phyloP scores from a whole-genome alignment of 2,797 vertebrate species.

The Carcharodon carcharias region DNA sequence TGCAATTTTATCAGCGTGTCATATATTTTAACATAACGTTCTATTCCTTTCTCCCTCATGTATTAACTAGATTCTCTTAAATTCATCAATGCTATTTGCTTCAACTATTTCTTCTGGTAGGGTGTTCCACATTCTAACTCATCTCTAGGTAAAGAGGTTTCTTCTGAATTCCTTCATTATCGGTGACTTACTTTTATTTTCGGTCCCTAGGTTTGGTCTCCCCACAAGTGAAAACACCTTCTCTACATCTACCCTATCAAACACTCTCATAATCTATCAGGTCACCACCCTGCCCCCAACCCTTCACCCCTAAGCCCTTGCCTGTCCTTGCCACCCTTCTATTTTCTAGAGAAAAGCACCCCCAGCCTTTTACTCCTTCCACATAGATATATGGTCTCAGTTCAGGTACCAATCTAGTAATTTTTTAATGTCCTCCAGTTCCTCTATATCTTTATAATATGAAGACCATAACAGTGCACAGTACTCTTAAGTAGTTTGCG shows the following conservation, averaged over 20 bases:
- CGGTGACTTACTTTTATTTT: background rate
- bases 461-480: background rate
- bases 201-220: background rate
- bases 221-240: background rate
- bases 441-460: background rate
- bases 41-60: background rate
- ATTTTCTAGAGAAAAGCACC: background rate
- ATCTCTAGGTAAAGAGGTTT: background rate
- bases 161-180: background rate
- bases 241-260: no score
- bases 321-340: background rate
- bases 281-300: background rate
- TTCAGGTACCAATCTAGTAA: background rate
- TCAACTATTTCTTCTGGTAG: background rate
- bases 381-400: background rate
- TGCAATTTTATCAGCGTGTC: background rate
- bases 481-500: background rate
- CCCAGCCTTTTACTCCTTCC: background rate
- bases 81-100: background rate
- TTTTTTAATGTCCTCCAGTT: background rate
- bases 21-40: background rate
- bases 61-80: background rate
- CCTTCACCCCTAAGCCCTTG: no score
- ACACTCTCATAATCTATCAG: background rate
- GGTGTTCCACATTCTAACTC: background rate